Evolutionary conservation across 2,888 invertebrate species (phyloP), one percentile per base, ranked within the genome.

Genomic region (Ochropleura leucogaster): DNA sequence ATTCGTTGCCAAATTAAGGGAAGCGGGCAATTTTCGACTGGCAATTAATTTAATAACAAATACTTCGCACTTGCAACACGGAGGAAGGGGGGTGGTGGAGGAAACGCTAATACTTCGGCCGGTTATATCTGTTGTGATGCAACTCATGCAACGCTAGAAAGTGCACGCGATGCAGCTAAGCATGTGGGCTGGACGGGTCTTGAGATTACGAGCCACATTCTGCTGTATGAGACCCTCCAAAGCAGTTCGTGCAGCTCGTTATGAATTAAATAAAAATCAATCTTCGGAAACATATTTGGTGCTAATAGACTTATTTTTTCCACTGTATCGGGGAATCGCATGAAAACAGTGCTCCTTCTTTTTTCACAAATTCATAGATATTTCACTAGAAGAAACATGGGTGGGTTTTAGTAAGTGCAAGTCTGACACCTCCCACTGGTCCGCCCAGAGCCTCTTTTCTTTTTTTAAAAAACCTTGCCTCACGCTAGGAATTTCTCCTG

Each of bases 141-240:
- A 88, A 89, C 77, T 46, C 40, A 86, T 83, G 89, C 83, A 87
- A 88, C 76, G 47, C 18, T 87, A 83, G 88, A 87, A 87, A 87
- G 87, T 85, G 73, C 85, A 86, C 82, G 84, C 85, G 72, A 79
- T 71, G 63, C 70, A 65, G 70, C 47, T 67, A 42, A n/a, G 47
- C 53, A 65, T 60, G 80, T 69, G 42, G 74, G 9, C 60, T 79
- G 47, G 40, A 65, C 53, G 72, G 77, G 84, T 81, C 82, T 76
- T 53, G n/a, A 30, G 30, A 62, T 82, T 82, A 68, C 20, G 68
- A 47, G 44, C 47, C 51, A 53, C 46, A 47, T 68, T 68, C 63
- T 80, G 30, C 51, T 47, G 7, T 53, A 47, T 55, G n/a, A 53
- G 16, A 30, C 1, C 14, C 47, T 30, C 63, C 14, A 42, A 63